phyloP scores from a whole-genome alignment of 2,888 invertebrate genomes.

The Auanema sp. region DNA sequence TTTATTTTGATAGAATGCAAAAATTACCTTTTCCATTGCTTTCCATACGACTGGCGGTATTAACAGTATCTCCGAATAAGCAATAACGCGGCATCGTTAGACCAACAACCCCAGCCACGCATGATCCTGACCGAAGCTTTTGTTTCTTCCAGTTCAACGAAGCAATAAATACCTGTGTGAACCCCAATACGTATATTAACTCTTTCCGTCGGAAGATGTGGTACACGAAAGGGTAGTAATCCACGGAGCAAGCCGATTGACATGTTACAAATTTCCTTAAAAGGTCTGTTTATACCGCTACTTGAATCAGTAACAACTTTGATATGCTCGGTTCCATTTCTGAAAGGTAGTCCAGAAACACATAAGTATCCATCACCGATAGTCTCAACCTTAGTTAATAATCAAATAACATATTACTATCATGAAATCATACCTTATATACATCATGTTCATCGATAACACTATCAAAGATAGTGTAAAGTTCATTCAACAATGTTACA shows the following conservation, averaged over 20 bases:
- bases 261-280: constrained; percentile 32
- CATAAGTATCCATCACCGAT: constrained; percentile 45
- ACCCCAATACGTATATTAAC: constrained; percentile 50
- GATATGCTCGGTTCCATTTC: constrained; percentile 41
- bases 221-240: constrained; percentile 43
- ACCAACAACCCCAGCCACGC: constrained; percentile 52
- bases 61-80: constrained; percentile 53
- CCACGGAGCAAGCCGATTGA: constrained; percentile 32
- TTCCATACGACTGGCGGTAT: constrained; percentile 53
- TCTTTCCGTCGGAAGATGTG: constrained; percentile 54
- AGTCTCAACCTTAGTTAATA: constrained; percentile 35
- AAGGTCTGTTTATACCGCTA: neutral
- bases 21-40: constrained; percentile 47
- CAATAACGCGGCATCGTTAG: constrained; percentile 54
- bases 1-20: constrained; percentile 1
- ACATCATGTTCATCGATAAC: constrained; percentile 59
- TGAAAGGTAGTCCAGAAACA: constrained; percentile 38
- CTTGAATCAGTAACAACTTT: neutral
- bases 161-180: constrained; percentile 30
- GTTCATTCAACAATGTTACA: constrained; percentile 59
- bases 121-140: constrained; percentile 38
- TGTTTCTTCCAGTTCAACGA: neutral
- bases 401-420: constrained; percentile 2
- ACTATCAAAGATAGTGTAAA: constrained; percentile 59
- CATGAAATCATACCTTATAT: constrained; percentile 49